These are phyloP conservation scores for Antedon bifida DNA, from an alignment of 35 echinoderm and acorn worm species.

Conservation along the genomic window DNA sequence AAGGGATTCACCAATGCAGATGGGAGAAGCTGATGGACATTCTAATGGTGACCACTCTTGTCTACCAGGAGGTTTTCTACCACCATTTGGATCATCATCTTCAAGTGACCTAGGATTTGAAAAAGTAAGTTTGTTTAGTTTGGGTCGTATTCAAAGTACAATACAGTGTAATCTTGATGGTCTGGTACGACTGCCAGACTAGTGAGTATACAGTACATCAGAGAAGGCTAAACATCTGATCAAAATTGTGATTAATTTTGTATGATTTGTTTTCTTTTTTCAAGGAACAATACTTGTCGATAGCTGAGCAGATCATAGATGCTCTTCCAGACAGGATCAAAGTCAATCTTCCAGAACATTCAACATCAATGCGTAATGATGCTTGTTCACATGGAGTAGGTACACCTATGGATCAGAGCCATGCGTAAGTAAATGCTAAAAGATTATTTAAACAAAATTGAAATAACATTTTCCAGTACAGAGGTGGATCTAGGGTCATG, in stretches of 20 bases:
- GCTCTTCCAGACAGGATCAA: conserved; percentile 91
- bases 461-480: too few species aligned
- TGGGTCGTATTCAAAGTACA: too few species aligned
- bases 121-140: neutral
- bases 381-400: neutral
- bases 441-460: too few species aligned
- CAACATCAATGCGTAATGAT: neutral
- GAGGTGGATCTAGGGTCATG: too few species aligned
- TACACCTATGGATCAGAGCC: neutral
- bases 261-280: neutral
- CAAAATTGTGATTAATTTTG: too few species aligned
- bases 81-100: neutral
- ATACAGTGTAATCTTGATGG: too few species aligned
- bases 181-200: too few species aligned
- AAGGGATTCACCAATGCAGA: neutral
- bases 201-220: too few species aligned
- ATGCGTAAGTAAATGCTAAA: neutral
- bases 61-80: neutral
- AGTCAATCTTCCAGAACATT: conserved; percentile 8
- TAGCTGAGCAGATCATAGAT: conserved; percentile 92
- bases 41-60: neutral
- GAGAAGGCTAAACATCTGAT: too few species aligned
- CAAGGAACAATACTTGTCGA: conserved; percentile 75
- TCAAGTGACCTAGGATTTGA: neutral
- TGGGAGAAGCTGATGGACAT: neutral